These are phyloP conservation scores for Charaxes varanes DNA, from an alignment of 1,140 invertebrate species.

Conservation along the genomic window DNA sequence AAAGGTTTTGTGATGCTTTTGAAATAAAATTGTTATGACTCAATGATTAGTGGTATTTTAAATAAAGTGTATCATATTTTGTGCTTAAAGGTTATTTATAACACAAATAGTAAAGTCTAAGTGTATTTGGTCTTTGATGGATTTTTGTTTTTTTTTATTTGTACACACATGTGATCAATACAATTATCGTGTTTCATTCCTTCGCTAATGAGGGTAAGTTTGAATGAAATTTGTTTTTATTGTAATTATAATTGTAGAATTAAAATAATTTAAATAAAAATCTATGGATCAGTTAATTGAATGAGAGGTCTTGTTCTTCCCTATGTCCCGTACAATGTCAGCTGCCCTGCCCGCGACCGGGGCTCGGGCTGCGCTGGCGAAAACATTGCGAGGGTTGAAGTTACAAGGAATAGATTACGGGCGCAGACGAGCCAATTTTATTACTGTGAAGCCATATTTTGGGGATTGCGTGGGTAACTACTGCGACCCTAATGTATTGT, in stretches of 20 bases:
- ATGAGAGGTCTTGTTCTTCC: slow-evolving; percentile 13
- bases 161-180: slow-evolving; percentile 66
- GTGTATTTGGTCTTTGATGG: slow-evolving; percentile 8
- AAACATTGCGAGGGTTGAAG: slow-evolving; percentile 51
- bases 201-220: slow-evolving; percentile 51
- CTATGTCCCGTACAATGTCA: slow-evolving; percentile 16
- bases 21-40: not conserved
- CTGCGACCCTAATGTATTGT: slow-evolving; percentile 18
- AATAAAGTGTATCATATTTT: too few species aligned
- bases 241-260: not conserved
- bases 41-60: too few species aligned
- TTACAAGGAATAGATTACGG: slow-evolving; percentile 27
- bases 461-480: slow-evolving; percentile 25
- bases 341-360: slow-evolving; percentile 43
- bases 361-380: slow-evolving; percentile 35
- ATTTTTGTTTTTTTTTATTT: slow-evolving; percentile 32
- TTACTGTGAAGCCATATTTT: slow-evolving; percentile 38
- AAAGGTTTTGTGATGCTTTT: too few species aligned
- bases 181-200: slow-evolving; percentile 32
- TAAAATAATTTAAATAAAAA: not conserved
- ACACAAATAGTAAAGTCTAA: not conserved
- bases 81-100: slow-evolving; percentile 8
- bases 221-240: slow-evolving; percentile 40
- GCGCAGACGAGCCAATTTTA: slow-evolving; percentile 32
- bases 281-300: slow-evolving; percentile 2